A percentile compares a stretch with the other conserved stretches of the same genome.
Conservation (phyloP, 2,797 vertebrate species). For the Peromyscus attwateri region DNA sequence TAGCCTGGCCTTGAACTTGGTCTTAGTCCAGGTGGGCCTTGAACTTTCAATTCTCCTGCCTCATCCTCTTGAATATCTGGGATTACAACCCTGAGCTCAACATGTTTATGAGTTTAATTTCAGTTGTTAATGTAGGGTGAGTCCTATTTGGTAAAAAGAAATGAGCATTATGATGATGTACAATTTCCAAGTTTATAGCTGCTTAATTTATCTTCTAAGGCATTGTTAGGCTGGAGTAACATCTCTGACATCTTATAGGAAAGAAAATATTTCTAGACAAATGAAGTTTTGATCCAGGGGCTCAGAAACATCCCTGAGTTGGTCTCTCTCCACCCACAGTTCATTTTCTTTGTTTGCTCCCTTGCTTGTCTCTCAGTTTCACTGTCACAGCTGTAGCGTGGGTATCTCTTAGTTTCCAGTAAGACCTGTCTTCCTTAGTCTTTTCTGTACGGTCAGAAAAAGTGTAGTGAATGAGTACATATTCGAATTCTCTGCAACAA, state of each 20-base stretch:
- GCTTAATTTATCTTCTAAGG: slow-evolving; percentile 55
- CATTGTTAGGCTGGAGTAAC: slow-evolving; percentile 21
- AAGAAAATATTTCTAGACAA: background rate
- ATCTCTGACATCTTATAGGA: slow-evolving; percentile 39
- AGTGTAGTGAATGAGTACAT: background rate
- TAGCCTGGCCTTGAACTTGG: background rate
- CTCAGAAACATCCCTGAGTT: slow-evolving; percentile 18
- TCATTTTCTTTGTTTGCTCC: slow-evolving; percentile 24
- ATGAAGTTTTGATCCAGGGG: background rate
- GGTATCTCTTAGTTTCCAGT: slow-evolving; percentile 18
- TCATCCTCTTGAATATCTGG: background rate
- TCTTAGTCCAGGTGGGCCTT: background rate
- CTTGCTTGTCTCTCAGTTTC: background rate
- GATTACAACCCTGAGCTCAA: background rate
- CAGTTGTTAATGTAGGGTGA: slow-evolving; percentile 19
- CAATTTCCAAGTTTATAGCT: slow-evolving; percentile 51
- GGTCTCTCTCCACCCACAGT: background rate
- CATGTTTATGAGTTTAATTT: slow-evolving; percentile 24
- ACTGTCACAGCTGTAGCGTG: background rate
- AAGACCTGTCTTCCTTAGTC: background rate
- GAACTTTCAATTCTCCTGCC: background rate
- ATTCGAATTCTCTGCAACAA: background rate
- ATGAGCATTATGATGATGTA: slow-evolving; percentile 40
- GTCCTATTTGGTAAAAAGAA: slow-evolving; percentile 23
- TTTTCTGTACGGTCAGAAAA: background rate